Evolutionary conservation across 2,888 invertebrate species (phyloP), one percentile per base, ranked within the genome.

Genomic region (Dermolepida albohirtum): DNA sequence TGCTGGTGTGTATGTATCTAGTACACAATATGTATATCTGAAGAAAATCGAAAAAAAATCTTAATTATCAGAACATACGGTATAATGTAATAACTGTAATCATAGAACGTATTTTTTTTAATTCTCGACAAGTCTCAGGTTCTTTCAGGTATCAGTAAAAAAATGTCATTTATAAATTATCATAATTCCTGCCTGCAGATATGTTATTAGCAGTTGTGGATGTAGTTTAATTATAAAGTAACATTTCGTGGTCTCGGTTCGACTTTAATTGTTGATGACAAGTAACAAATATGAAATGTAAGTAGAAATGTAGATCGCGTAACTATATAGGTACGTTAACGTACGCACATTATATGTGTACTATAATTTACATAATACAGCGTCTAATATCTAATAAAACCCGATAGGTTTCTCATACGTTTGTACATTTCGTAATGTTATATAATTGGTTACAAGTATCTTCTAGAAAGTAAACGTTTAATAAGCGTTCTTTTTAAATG

Each of bases 161-260:
- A 55, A 34, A 34, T 43, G 41, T 64, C 64, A 16, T 64, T 52
- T 64, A 64, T 44, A 51, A 64, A 64, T 52, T 64, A 52, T 64
- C 64, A 64, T 64, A 64, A 64, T 52, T 64, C 43, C 14, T 43
- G 64, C 41, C 55, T 64, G 29, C 52, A 14, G 41, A 49, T 64
- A 14, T 68, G 65, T 70, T 71, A 71, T 71, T 70, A 59, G 66
- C 50, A 34, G 6, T 34, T 34, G 41, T 14, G 14, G 34, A 12
- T 41, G 41, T 55, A 41, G 51, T 8, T 68, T 71, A 71, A 70
- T 70, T 70, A 71, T 64, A 71, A 71, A 68, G 71, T 65, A 67
- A n/a, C 49, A 14, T 12, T 49, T 49, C 22, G 49, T 49, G 49
- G 22, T 22, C 49, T 49, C 49, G 34, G 34, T 34, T 34, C 47